These are phyloP conservation scores for Diarsia mendica DNA, from an alignment of 2,888 invertebrate genomes.

Conservation along the genomic window DNA sequence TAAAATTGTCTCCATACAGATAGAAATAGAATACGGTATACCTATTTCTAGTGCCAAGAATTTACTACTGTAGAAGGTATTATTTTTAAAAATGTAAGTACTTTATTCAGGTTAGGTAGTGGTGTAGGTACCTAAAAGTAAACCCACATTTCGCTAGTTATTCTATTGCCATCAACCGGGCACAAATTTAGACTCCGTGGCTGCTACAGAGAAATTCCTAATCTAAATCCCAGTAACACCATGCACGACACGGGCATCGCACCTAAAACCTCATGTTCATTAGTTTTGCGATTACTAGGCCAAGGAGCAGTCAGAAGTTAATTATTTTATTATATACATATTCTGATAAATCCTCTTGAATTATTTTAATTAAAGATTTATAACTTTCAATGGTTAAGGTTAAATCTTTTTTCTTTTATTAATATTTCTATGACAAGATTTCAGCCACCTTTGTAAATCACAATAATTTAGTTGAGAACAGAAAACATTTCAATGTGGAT, in stretches of 20 bases:
- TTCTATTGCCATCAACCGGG: too few species aligned
- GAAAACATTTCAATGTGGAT: neutral
- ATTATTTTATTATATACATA: neutral
- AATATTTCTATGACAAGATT: neutral
- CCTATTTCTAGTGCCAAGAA: slow-evolving; percentile 43
- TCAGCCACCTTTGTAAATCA: neutral
- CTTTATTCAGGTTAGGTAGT: too few species aligned
- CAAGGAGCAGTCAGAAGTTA: too few species aligned
- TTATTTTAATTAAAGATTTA: neutral
- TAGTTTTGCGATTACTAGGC: too few species aligned
- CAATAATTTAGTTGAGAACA: neutral
- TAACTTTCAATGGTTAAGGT: neutral
- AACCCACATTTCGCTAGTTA: too few species aligned
- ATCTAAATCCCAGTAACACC: too few species aligned
- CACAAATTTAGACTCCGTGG: too few species aligned
- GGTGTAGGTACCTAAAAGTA: too few species aligned
- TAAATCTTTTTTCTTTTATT: neutral
- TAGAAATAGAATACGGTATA: too few species aligned
- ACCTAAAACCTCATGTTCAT: too few species aligned
- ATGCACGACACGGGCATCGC: too few species aligned
- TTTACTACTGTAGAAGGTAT: neutral
- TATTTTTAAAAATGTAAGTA: neutral
- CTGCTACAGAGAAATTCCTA: too few species aligned
- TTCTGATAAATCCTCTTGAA: neutral
- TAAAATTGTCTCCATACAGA: slow-evolving; percentile 43